Evolutionary conservation across 2,888 invertebrate genomes (phyloP), one percentile per base, ranked within the genome.

Genomic region (Caenorhabditis doughertyi): DNA sequence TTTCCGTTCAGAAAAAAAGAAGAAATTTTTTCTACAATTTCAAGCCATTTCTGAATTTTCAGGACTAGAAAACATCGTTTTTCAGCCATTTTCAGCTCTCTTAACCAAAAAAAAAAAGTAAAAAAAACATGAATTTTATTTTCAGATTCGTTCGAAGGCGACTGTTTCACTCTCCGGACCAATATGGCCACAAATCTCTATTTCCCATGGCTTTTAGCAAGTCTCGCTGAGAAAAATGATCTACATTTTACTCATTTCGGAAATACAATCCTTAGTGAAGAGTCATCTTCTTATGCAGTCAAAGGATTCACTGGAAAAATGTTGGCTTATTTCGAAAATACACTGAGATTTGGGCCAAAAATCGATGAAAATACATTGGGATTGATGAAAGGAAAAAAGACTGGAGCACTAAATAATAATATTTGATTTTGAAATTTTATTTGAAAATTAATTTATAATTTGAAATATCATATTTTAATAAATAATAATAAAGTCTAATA

Each of bases 171-270:
- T 23, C 80, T 91, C 23, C 82, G 83, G 16, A 82, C 84, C 35
- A 90, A 89, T 82, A 82, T 89, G 62, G 83, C 84, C 21, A 84
- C 86, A 65, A 90, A 91, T 62, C 80, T 89, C 39, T 91, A 88
- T 67, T 85, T 88, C n/a, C 91, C 91, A 16, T 91, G 90, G 89
- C 81, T 86, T 7, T 67, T 91, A 76, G 90, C 90, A 51, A 83
- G 85, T 32, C 42, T 90, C 25, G 83, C 88, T 56, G 84, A 88
- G 27, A 80, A 82, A 27, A 51, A 83, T 23, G 79, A 51, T 2
- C 70, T 91, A 18, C 89, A 88, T 68, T 89, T 89, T 79, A 88
- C 89, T 16, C 87, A 91, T 64, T 58, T 91, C 21, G 91, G 88
- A 29, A 71, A 53, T n/a, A 29, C 35, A 0, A 16, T n/a, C 8